Evolutionary conservation across 2,113 vertebrate genomes (phyloP).

Genomic region (Mustelus asterias): DNA sequence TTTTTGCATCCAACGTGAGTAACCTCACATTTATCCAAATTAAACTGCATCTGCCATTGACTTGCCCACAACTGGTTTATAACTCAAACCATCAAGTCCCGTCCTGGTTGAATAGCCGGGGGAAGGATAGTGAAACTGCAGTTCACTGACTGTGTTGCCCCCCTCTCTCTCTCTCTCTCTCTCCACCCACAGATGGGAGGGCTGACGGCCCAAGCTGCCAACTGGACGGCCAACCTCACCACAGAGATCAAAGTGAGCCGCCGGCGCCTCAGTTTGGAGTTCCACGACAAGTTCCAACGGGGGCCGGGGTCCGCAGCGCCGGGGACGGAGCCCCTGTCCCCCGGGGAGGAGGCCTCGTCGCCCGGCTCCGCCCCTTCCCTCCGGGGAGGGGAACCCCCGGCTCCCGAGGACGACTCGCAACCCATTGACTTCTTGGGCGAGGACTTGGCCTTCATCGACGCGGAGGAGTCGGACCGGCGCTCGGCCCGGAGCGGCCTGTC

Average conservation of each 20-base stretch:
- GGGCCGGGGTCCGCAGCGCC: no score
- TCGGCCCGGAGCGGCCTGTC: conserved; percentile 48
- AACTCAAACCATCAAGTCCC: no score
- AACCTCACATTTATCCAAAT: no score
- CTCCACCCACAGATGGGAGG: conserved; percentile 74
- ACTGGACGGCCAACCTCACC: conserved; percentile 80
- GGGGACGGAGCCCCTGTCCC: conserved; percentile 24
- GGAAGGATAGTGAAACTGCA: no score
- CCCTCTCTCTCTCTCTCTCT: background rate
- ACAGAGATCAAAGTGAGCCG: conserved; percentile 74
- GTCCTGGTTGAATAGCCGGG: no score
- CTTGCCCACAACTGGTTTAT: no score
- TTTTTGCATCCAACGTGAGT: no score
- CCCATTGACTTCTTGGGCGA: conserved; percentile 74
- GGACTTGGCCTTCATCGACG: conserved; percentile 77
- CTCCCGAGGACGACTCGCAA: conserved; percentile 46
- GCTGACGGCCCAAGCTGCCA: conserved; percentile 77
- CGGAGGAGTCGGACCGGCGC: conserved; percentile 66
- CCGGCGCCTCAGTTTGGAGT: conserved; percentile 59
- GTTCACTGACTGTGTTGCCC: no score
- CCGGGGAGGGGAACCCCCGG: no score
- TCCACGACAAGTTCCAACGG: conserved; percentile 57
- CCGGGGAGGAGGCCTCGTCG: conserved; percentile 47
- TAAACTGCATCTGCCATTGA: no score
- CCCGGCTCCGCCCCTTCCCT: conserved; percentile 30